These are phyloP conservation scores for Lophotriccus pileatus DNA, from an alignment of 2,797 vertebrate species.

Conservation along the genomic window DNA sequence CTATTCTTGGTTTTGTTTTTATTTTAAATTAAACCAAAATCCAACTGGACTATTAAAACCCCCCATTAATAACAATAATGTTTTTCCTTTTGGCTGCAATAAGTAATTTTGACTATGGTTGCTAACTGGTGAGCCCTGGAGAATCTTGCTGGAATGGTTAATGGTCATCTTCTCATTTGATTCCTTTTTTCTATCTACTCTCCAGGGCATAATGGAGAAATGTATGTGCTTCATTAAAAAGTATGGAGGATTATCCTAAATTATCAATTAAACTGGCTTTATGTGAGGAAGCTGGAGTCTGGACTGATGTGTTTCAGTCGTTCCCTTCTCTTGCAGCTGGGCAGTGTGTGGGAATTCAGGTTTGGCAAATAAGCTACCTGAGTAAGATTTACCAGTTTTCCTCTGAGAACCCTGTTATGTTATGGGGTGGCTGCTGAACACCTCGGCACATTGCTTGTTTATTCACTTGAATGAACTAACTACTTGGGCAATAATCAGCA, in stretches of 20 bases:
- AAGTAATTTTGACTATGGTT: background rate
- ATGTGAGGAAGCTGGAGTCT: background rate
- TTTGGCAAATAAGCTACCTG: background rate
- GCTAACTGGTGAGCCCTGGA: background rate
- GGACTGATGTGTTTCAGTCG: background rate
- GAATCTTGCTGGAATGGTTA: background rate
- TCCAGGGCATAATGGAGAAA: background rate
- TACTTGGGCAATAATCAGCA: rapidly evolving
- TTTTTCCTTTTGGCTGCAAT: background rate
- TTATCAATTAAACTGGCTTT: background rate
- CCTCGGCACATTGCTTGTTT: rapidly evolving
- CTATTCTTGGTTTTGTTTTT: background rate
- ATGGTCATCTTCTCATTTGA: rapidly evolving
- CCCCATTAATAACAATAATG: background rate
- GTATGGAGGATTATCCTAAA: background rate
- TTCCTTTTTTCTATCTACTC: background rate
- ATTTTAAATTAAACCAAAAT: background rate
- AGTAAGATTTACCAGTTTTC: background rate
- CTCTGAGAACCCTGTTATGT: background rate
- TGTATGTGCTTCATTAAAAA: background rate
- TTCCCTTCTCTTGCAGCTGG: background rate
- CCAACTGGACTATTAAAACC: background rate
- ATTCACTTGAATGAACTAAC: background rate
- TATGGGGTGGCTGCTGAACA: rapidly evolving
- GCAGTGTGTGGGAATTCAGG: background rate